Evolutionary conservation across 2,113 vertebrate genomes (phyloP).

Genomic region (Platysternon megacephalum): DNA sequence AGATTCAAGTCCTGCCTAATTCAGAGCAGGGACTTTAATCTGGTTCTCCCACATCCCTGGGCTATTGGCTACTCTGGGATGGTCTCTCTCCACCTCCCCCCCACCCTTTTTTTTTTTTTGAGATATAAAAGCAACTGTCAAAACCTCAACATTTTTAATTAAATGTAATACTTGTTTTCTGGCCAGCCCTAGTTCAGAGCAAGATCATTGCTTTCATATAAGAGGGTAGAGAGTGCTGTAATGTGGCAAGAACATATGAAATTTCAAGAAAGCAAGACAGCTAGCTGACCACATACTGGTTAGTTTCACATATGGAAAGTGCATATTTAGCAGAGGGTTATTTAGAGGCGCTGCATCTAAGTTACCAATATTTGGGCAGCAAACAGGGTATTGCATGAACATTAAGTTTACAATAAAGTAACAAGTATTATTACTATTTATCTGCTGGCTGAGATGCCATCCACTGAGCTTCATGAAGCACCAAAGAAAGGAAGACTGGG

Average conservation of each 20-base stretch:
- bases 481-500: not conserved
- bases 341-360: not conserved
- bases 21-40: not conserved
- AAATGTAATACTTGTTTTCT: not conserved
- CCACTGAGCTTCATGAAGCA: not conserved
- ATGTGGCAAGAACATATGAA: fast-evolving
- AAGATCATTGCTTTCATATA: not conserved
- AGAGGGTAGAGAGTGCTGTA: not conserved
- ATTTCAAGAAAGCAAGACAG: not conserved
- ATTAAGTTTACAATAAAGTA: not conserved
- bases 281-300: not conserved
- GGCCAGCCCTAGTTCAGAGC: not conserved
- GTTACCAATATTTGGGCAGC: not conserved
- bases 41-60: not conserved
- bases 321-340: not conserved
- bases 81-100: not conserved
- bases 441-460: not conserved
- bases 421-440: not conserved
- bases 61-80: not conserved
- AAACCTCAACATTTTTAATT: no score
- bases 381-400: not conserved
- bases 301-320: not conserved
- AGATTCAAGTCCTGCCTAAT: not conserved
- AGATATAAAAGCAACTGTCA: no score
- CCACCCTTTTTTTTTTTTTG: no score